Evolutionary conservation across 2,888 invertebrate species (phyloP).

Genomic region (Cosmorhoe ocellata): DNA sequence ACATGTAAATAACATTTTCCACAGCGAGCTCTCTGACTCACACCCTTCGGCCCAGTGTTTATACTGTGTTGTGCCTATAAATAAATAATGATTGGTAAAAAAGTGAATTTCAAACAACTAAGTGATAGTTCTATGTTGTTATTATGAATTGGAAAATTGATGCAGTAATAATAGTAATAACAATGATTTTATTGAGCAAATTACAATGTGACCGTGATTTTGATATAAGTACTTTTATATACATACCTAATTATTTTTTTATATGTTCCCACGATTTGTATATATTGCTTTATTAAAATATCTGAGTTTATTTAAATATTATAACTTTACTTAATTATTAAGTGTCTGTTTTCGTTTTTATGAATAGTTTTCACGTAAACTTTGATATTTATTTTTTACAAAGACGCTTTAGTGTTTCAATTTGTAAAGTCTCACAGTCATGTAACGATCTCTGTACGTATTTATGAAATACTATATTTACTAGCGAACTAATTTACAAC

Average conservation of each 20-base stretch:
- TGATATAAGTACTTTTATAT: slow-evolving; percentile 8
- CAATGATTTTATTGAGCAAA: slow-evolving; percentile 14
- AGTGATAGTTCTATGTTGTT: slow-evolving; percentile 40
- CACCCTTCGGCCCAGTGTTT: slow-evolving; percentile 42
- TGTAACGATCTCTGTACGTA: too few relatives aligned
- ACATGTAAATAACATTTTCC: not conserved
- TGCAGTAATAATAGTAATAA: slow-evolving; percentile 25
- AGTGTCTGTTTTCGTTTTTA: too few relatives aligned
- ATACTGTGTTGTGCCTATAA: slow-evolving; percentile 46
- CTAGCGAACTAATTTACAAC: too few relatives aligned
- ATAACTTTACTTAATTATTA: too few relatives aligned
- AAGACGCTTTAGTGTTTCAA: too few relatives aligned
- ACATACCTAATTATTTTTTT: not conserved
- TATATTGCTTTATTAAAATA: not conserved
- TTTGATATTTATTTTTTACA: too few relatives aligned
- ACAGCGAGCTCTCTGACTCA: slow-evolving; percentile 9
- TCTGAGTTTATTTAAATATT: too few relatives aligned
- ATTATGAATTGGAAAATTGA: slow-evolving; percentile 36
- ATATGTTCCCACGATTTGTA: slow-evolving; percentile 4
- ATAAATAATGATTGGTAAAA: slow-evolving; percentile 53
- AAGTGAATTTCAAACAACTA: slow-evolving; percentile 43
- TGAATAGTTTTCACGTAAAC: too few relatives aligned
- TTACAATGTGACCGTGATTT: slow-evolving; percentile 14
- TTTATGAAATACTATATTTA: too few relatives aligned
- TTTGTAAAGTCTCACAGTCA: too few relatives aligned